phyloP scores from a whole-genome alignment of 2,113 vertebrate species.

The Ochotona princeps region DNA sequence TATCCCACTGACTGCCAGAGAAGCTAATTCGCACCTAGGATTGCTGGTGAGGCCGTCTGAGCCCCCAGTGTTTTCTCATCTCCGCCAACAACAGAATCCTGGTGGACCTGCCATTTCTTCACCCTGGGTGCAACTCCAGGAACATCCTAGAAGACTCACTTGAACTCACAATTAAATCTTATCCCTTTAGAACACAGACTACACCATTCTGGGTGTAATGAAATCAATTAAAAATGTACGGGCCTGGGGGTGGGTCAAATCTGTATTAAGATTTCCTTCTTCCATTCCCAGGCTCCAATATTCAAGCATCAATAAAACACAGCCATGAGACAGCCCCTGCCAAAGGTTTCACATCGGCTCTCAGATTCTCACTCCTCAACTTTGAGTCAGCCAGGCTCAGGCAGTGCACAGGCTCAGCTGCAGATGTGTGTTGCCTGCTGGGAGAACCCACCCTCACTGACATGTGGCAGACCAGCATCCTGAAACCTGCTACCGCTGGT shows the following conservation, averaged over 20 bases:
- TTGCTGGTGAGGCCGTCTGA: constrained; percentile 1
- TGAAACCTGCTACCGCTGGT: background rate
- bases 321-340: background rate
- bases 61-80: background rate
- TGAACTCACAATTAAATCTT: constrained; percentile 54
- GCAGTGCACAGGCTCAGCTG: background rate
- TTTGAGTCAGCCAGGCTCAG: background rate
- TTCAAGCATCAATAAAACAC: constrained; percentile 29
- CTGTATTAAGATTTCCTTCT: constrained; percentile 26
- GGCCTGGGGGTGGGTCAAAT: background rate
- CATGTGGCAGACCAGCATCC: rapidly evolving
- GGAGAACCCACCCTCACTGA: background rate
- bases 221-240: constrained; percentile 42
- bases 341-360: background rate
- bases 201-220: background rate
- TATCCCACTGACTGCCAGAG: background rate
- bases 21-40: background rate
- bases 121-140: background rate
- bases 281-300: background rate
- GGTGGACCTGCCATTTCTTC: background rate
- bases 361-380: background rate
- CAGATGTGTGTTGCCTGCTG: background rate
- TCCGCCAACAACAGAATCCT: background rate
- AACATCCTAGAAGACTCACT: background rate
- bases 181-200: background rate